Base-by-base conservation (phyloP, 2,797 vertebrate genomes). In the Chaenodraco wilsoni region DNA sequence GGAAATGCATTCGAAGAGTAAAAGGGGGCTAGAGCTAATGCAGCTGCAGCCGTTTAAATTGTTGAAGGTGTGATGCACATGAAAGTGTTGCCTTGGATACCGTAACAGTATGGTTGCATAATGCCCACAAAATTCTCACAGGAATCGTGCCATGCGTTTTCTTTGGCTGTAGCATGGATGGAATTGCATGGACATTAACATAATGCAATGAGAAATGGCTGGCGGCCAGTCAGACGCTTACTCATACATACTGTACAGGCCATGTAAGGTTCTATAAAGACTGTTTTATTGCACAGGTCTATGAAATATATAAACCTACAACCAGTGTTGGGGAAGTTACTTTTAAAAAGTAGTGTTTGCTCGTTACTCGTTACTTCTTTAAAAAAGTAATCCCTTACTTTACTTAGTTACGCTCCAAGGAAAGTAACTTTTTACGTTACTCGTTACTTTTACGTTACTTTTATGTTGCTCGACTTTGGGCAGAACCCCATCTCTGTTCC, bases 71-170 rank as follows among this genome's bases (percentile, higher is more conserved):
- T 41, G 68, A 50, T 40, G 62, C 61, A 69, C 37, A 33, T 59
- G 50, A 81, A 79, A 59, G 65, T 49, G 58, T 71, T 82, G 68
- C 80, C 70, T 78, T 31, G 19, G 69, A 79, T 76, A 81, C 81
- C 77, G 60, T 72, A 80, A 72, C 80, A 69, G 58, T 65, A 65
- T 3, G 27, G 69, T 78, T 86, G 65, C 65, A 59, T 82, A 79
- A 79, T 65, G 45, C 61, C 50, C 43, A 76, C n/a, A 71, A 62
- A 80, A 7, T 37, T 77, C 68, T 61, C 59, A 57, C 49, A 71
- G 62, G 58, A 70, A 60, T 16, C 37, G 1, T 50, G 48, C 40
- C 54, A 40, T 72, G 50, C 45, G 52, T 78, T 81, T 67, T 66
- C 49, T 74, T 59, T 46, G 40, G 73, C 17, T 40, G 23, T 31